These are phyloP conservation scores for Galeruca laticollis DNA, from an alignment of 2,888 invertebrate genomes.

Conservation along the genomic window DNA sequence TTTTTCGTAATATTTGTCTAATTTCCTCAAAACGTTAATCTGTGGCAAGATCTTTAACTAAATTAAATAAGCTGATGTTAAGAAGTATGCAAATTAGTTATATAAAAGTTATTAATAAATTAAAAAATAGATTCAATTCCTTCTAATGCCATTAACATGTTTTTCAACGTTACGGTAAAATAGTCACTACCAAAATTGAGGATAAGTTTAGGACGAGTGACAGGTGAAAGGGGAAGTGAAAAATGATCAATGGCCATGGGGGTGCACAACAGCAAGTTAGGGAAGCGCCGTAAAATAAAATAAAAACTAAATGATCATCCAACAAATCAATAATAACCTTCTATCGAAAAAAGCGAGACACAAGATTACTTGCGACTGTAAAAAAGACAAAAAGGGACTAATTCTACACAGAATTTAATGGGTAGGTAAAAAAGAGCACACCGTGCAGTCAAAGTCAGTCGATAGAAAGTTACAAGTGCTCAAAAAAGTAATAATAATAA, in stretches of 20 bases:
- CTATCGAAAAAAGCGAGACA: slow-evolving; percentile 61
- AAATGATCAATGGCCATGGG: slow-evolving; percentile 46
- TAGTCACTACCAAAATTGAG: slow-evolving; percentile 16
- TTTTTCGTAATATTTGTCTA: too few relatives aligned
- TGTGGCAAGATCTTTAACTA: too few relatives aligned
- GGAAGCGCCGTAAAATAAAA: slow-evolving; percentile 30
- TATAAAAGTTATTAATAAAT: too few relatives aligned
- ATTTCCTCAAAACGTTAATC: too few relatives aligned
- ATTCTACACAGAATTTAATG: slow-evolving; percentile 54
- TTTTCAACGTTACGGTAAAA: slow-evolving; percentile 4
- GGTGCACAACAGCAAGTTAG: slow-evolving; percentile 28
- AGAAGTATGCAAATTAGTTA: too few relatives aligned
- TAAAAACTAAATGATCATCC: slow-evolving; percentile 57
- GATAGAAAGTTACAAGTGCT: slow-evolving; percentile 64
- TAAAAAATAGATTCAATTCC: too few relatives aligned
- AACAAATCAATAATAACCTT: slow-evolving; percentile 61
- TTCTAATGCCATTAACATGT: not conserved
- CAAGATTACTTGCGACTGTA: slow-evolving; percentile 55
- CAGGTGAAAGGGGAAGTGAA: slow-evolving; percentile 23
- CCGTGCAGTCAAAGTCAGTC: slow-evolving; percentile 56
- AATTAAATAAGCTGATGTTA: too few relatives aligned
- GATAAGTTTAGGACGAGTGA: slow-evolving; percentile 16
- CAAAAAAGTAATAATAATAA: slow-evolving; percentile 52
- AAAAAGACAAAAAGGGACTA: slow-evolving; percentile 53
- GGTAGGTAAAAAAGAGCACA: slow-evolving; percentile 49